Conservation (phyloP, 2,888 invertebrate species). For the Tetanocera ferruginea region DNA sequence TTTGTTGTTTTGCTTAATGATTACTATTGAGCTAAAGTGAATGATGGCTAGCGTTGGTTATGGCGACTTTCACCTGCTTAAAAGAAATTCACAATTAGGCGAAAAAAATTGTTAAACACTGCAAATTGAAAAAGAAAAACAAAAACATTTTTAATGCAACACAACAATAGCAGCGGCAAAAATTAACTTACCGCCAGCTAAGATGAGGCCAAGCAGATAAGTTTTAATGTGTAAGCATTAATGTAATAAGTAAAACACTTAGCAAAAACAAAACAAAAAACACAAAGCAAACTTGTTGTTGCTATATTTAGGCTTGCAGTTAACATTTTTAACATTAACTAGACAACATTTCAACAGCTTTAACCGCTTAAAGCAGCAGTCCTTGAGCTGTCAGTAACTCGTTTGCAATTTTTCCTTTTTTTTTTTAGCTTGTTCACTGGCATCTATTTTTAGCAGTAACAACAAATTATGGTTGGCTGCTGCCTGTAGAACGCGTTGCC, state of each 20-base stretch:
- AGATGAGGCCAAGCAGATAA: neutral
- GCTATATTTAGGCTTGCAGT: neutral
- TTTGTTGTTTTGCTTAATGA: neutral
- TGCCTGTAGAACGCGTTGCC: neutral
- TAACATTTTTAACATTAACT: neutral
- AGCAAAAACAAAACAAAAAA: neutral
- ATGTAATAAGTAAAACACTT: slow-evolving; percentile 5
- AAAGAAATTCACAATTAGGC: neutral
- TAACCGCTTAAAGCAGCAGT: neutral
- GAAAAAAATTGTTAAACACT: neutral
- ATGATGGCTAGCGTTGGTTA: neutral
- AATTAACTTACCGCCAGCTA: neutral
- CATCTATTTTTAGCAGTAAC: neutral
- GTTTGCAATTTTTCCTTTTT: neutral
- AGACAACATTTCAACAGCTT: neutral
- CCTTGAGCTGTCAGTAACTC: neutral
- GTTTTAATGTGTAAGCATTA: neutral
- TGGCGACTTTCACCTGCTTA: neutral
- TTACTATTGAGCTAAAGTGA: neutral
- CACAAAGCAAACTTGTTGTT: neutral
- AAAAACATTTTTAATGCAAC: neutral
- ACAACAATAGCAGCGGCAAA: neutral
- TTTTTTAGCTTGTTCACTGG: neutral
- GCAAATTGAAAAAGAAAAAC: neutral
- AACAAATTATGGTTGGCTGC: neutral